These are phyloP conservation scores for Luperina nickerlii DNA, from an alignment of 2,888 invertebrate species.

Conservation along the genomic window DNA sequence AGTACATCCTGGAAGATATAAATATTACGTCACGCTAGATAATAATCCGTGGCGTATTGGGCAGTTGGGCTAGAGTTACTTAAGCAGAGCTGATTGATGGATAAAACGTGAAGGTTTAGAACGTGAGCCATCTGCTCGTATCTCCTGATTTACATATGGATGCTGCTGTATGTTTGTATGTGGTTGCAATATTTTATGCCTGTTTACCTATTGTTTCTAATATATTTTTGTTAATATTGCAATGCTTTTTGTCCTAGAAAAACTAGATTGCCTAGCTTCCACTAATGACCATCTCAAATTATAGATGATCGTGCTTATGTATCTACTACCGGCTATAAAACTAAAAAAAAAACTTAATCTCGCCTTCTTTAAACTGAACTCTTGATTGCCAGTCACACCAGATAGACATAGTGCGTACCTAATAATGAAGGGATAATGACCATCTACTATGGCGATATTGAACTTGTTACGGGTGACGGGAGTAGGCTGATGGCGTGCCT, in stretches of 20 bases:
- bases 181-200: conserved; percentile 47
- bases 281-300: conserved; percentile 2
- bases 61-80: conserved; percentile 35
- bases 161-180: conserved; percentile 13
- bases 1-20: conserved; percentile 28
- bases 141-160: conserved; percentile 50
- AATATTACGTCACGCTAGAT: conserved; percentile 28
- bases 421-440: conserved; percentile 20
- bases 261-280: background rate
- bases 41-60: conserved; percentile 12
- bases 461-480: conserved; percentile 57
- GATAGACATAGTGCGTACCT: background rate
- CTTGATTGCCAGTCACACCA: background rate
- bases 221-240: background rate
- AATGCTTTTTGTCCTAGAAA: conserved; percentile 11
- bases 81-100: conserved; percentile 61
- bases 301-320: background rate
- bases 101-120: conserved; percentile 60
- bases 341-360: background rate
- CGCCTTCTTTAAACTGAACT: background rate
- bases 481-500: conserved; percentile 64
- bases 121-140: conserved; percentile 55
- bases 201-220: conserved; percentile 24
- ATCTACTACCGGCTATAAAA: background rate
- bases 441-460: conserved; percentile 50